Evolutionary conservation across 2,888 invertebrate species (phyloP).

Genomic region (Linnaemya vulpina): DNA sequence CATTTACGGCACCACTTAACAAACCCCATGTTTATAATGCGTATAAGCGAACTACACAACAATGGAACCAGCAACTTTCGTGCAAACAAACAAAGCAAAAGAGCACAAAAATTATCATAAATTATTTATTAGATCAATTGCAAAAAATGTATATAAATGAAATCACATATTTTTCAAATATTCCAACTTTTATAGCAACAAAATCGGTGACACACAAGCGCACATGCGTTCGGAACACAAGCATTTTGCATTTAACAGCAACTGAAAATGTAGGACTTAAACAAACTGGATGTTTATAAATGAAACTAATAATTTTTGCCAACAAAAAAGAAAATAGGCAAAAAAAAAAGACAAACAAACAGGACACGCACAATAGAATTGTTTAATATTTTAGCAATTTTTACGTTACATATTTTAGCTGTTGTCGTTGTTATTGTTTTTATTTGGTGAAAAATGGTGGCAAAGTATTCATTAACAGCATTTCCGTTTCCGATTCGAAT

Average conservation of each 20-base stretch:
- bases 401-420: constrained; percentile 18
- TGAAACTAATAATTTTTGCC: constrained; percentile 39
- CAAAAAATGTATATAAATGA: constrained; percentile 45
- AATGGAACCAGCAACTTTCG: neutral
- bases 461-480: constrained; percentile 61
- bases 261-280: constrained; percentile 24
- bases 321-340: too few species aligned
- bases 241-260: constrained; percentile 18
- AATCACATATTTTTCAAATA: constrained; percentile 37
- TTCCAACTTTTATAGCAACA: neutral
- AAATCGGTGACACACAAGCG: neutral
- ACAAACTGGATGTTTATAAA: constrained; percentile 35
- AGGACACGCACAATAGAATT: constrained; percentile 33
- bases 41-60: neutral
- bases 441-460: constrained; percentile 51
- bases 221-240: neutral
- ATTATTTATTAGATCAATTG: constrained; percentile 41
- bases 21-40: neutral
- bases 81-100: neutral
- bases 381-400: constrained; percentile 30
- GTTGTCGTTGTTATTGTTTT: constrained; percentile 10
- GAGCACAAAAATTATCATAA: neutral
- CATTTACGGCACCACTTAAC: neutral
- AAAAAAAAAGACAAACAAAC: constrained; percentile 9
- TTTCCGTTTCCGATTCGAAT: constrained; percentile 58